These are phyloP conservation scores for Sorex araneus DNA, from an alignment of 2,113 vertebrate genomes.

Conservation along the genomic window DNA sequence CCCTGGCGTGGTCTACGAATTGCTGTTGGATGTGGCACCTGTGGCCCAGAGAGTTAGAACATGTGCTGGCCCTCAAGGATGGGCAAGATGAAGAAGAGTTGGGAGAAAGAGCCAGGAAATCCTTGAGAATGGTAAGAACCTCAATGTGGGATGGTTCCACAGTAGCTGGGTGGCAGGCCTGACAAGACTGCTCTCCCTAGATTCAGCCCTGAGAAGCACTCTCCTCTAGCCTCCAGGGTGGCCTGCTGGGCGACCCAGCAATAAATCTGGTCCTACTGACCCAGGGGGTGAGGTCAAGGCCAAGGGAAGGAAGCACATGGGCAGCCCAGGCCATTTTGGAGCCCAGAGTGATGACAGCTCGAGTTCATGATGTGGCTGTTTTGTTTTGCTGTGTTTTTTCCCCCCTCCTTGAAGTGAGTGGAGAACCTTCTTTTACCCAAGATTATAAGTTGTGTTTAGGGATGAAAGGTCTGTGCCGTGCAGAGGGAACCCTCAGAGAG, in stretches of 20 bases:
- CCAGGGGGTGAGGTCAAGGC: no score
- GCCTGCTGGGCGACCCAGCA: neutral
- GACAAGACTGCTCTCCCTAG: neutral
- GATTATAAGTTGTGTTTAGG: constrained; percentile 66
- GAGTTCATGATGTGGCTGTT: constrained; percentile 32
- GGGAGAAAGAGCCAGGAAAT: no score
- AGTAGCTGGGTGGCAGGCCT: neutral
- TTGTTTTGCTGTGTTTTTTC: constrained; percentile 19
- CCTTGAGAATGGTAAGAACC: neutral
- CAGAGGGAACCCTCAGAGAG: neutral
- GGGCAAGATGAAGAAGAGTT: neutral
- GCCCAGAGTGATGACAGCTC: constrained; percentile 20
- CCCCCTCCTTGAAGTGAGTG: constrained; percentile 32
- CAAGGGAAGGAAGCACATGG: neutral
- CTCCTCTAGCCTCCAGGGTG: neutral
- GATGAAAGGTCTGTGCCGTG: constrained; percentile 25
- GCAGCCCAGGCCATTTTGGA: neutral
- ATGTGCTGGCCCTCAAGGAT: neutral
- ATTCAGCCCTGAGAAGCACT: neutral
- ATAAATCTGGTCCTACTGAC: neutral
- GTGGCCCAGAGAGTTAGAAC: neutral
- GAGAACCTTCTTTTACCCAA: constrained; percentile 61
- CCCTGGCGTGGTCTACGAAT: neutral
- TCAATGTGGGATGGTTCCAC: neutral
- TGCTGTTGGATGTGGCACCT: accelerated